Evolutionary conservation across 1,140 invertebrate genomes (phyloP).

Genomic region (Rhopalosiphum padi): DNA sequence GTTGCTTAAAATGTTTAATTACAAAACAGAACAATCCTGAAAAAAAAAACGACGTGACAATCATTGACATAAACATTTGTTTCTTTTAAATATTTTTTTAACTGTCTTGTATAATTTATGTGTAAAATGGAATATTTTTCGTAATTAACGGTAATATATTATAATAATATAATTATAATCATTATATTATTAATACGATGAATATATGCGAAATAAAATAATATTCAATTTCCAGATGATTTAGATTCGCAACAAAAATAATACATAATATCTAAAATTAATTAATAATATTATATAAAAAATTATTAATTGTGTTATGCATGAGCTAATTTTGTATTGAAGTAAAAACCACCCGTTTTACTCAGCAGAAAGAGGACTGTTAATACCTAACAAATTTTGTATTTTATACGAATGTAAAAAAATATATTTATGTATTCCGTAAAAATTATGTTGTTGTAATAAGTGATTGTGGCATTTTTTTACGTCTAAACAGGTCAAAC

Average conservation of each 20-base stretch:
- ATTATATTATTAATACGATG: not conserved
- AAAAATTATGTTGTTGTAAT: not conserved
- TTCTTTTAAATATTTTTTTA: too few relatives aligned
- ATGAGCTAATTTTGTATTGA: too few relatives aligned
- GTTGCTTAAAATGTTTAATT: not conserved
- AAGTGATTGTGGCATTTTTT: not conserved
- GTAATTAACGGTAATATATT: too few relatives aligned
- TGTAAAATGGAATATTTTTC: too few relatives aligned
- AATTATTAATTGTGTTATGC: too few relatives aligned
- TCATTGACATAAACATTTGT: too few relatives aligned
- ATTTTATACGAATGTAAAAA: not conserved
- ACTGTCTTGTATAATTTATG: too few relatives aligned
- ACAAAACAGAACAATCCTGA: too few relatives aligned
- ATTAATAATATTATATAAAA: too few relatives aligned
- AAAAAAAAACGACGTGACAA: not conserved
- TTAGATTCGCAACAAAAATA: not conserved
- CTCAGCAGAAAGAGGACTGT: not conserved
- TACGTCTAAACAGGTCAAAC: slow-evolving; percentile 2
- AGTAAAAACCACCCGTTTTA: not conserved
- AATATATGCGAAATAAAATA: not conserved
- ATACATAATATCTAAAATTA: too few relatives aligned
- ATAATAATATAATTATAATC: not conserved
- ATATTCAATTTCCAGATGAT: not conserved
- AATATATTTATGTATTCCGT: not conserved
- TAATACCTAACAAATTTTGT: not conserved